Conservation (phyloP, 2,113 vertebrate genomes). For the Bos taurus region DNA sequence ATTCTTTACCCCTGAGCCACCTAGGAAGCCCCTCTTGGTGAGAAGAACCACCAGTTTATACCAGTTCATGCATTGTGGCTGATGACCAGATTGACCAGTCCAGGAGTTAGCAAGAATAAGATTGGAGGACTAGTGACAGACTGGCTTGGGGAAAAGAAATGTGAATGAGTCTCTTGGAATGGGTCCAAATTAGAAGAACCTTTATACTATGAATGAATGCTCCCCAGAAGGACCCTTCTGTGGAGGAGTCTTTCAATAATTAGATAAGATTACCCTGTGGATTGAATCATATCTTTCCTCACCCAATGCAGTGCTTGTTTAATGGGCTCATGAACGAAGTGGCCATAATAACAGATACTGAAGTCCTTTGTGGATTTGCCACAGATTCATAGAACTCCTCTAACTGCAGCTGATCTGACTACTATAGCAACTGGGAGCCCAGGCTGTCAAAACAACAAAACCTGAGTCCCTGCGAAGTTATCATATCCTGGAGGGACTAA, state of each 20-base stretch:
- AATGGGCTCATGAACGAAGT: background rate
- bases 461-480: background rate
- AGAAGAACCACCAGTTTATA: background rate
- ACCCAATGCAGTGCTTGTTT: background rate
- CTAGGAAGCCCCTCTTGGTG: background rate
- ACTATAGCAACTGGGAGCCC: background rate
- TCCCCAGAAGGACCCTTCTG: background rate
- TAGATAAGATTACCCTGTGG: background rate
- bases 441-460: background rate
- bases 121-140: background rate
- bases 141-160: background rate
- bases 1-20: background rate
- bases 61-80: background rate
- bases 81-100: background rate
- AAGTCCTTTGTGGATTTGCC: background rate
- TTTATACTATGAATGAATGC: background rate
- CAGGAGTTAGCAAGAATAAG: background rate
- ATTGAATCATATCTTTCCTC: background rate
- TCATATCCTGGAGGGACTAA: background rate
- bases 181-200: background rate
- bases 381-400: background rate
- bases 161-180: background rate
- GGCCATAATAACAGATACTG: background rate
- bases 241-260: background rate
- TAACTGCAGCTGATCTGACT: background rate